Base-by-base conservation (phyloP, 37 sponge, comb jelly and placozoan genomes). In the Cliona cf. orientalis region DNA sequence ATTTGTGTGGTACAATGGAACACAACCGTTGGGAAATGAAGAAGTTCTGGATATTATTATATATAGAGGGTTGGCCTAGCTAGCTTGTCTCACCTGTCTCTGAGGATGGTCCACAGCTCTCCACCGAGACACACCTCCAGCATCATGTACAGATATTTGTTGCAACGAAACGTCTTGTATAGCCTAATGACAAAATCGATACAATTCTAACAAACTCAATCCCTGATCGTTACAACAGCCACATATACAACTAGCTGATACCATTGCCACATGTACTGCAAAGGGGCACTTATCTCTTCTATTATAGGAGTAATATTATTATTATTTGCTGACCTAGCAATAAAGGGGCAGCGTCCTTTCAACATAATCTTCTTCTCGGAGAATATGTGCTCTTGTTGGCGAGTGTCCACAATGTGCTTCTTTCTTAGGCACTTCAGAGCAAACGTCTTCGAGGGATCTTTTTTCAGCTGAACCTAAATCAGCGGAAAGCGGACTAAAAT, bases 101-200 rank as follows among this genome's bases (percentile, higher is more conserved):
- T 72, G 40, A 98, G 85, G 23, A 98, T 89, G 61, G 99, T 98
- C 99, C 99, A 98, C 68, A 98, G 80, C 42, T 98, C 99, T 44
- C 99, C 99, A 46, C 99, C 99, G 34, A 98, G 87, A 67, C 99
- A 98, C 55, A 91, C 99, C 66, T 98, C 99, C 85, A 98, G 57
- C 74, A 98, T 79, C 99, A 98, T 96, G 84, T 98, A 98, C 75
- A 98, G 71, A 85, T 96, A 98, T 44, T 87, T 88, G 2, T 65
- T 45, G 71, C 95, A 94, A n/a, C 88, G 83, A 81, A 93, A 96
- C 21, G 99, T 98, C 72, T 86, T 85, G 84, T 98, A 98, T 75
- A 98, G 67, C 81, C 99, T 97, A 28, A 25, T 5, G 84, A 5
- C 5, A 49, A 64, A 19, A 42, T 29, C 3, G 41, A 55, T 7